Base-by-base conservation (phyloP, 1,140 invertebrate species). In the Temnothorax longispinosus region DNA sequence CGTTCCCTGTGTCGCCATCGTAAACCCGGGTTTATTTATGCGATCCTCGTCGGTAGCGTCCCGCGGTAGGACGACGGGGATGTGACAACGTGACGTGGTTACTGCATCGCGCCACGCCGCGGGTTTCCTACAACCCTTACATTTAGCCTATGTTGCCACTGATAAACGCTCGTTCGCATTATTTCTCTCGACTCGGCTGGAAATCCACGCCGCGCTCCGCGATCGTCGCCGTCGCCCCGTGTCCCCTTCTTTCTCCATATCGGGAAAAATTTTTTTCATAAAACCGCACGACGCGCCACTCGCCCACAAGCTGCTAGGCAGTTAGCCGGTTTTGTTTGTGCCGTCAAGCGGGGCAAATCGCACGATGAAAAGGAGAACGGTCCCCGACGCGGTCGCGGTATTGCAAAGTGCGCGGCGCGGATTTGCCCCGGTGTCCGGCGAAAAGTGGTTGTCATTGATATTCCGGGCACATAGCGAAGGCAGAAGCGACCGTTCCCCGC, bases 11-110 rank as follows among this genome's bases (percentile, higher is more conserved):
- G 88, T 89, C 76, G 80, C 54, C 72, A 88, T 94, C 94, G 94
- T 94, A 94, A 94, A 95, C 92, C 89, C 91, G 88, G 88, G 93
- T 91, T 95, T 95, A 95, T 95, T 95, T 95, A 95, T 95, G 94
- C 94, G 89, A 88, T 90, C 91, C 94, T 94, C 94, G 94, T 95
- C 90, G 90, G 90, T 87, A 72, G 89, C 91, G 91, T 94, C 90
- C 91, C 94, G 91, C 90, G 93, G 91, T 93, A 94, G 92, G 89
- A 94, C 93, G 90, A 91, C 90, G 89, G 86, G 88, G 92, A 94
- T 93, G 94, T 93, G 94, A 94, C 94, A 94, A 94, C 93, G 92
- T 94, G 92, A 94, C 91, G 89, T 90, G 92, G 92, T 93, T 94
- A 91, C 93, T 92, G 87, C 91, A 92, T 87, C 89, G 91, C 91